phyloP scores from a whole-genome alignment of 1,140 invertebrate species.

The Dendroctonus valens region DNA sequence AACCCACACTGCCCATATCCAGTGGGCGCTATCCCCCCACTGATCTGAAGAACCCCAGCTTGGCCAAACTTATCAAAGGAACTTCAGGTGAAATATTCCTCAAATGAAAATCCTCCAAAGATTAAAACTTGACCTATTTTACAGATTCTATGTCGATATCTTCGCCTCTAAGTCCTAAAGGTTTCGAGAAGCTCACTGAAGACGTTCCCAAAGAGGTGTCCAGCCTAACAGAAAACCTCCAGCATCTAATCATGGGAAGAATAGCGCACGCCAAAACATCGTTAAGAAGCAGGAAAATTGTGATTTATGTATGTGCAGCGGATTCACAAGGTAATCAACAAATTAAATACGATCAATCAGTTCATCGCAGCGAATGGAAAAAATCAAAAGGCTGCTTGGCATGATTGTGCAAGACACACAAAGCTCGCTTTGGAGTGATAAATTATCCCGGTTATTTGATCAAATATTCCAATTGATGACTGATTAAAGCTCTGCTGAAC shows the following conservation, averaged over 20 bases:
- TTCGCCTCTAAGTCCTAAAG: slow-evolving; percentile 54
- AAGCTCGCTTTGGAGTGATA: too few species aligned
- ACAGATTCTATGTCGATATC: slow-evolving; percentile 62
- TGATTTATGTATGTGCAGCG: slow-evolving; percentile 66
- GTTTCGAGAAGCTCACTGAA: slow-evolving; percentile 41
- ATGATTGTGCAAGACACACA: too few species aligned
- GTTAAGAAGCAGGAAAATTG: slow-evolving; percentile 59
- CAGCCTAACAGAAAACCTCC: slow-evolving; percentile 51
- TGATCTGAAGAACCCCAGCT: slow-evolving; percentile 49
- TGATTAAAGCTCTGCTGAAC: too few species aligned
- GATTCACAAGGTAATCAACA: slow-evolving; percentile 62
- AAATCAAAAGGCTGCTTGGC: too few species aligned
- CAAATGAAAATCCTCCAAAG: background rate
- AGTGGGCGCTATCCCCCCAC: slow-evolving; percentile 38
- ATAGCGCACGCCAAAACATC: slow-evolving; percentile 52
- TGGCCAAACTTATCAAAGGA: slow-evolving; percentile 51
- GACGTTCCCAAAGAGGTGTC: slow-evolving; percentile 50
- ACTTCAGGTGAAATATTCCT: slow-evolving; percentile 48
- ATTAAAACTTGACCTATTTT: slow-evolving; percentile 27
- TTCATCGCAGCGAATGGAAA: too few species aligned
- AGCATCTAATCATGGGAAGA: slow-evolving; percentile 59
- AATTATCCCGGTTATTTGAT: too few species aligned
- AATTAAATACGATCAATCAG: too few species aligned
- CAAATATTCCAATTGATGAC: too few species aligned
- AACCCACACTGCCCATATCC: slow-evolving; percentile 43